Conservation (phyloP, 92 coral and sea anemone genomes). For the Epizoanthus fatuus region DNA sequence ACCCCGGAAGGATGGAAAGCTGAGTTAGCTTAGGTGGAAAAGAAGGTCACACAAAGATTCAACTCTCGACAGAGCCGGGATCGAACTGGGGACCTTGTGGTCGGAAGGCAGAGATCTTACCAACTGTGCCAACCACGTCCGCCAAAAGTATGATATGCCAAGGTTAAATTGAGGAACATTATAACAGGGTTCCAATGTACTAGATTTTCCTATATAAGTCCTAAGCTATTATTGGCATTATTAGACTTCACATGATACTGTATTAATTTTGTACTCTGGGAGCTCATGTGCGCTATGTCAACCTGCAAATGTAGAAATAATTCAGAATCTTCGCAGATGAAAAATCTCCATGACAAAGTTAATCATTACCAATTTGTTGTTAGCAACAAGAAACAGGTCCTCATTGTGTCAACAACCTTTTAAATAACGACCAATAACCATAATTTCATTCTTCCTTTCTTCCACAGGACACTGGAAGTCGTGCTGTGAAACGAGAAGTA, state of each 20-base stretch:
- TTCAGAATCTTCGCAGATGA: conserved; percentile 12
- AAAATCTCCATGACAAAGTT: conserved; percentile 10
- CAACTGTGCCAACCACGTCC: no score
- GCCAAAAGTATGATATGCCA: neutral
- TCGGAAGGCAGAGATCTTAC: no score
- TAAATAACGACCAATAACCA: neutral
- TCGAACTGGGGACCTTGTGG: no score
- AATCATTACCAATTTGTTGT: conserved; percentile 3
- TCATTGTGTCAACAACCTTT: conserved; percentile 6
- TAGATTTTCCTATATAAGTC: conserved; percentile 15
- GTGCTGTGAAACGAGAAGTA: conserved; percentile 66
- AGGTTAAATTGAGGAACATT: conserved; percentile 5
- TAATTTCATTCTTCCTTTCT: conserved; percentile 52
- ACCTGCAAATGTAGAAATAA: conserved; percentile 13
- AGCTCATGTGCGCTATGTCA: conserved; percentile 1
- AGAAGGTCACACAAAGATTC: conserved; percentile 12
- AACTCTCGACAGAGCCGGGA: conserved; percentile 2
- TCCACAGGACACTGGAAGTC: conserved; percentile 73
- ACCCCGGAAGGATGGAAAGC: neutral
- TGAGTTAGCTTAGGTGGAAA: conserved; percentile 6
- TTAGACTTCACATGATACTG: conserved; percentile 11
- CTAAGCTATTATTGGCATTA: conserved; percentile 10
- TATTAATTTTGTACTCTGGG: conserved; percentile 8
- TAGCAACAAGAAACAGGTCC: conserved; percentile 11
- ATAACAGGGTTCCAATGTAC: conserved; percentile 20